Evolutionary conservation across 2,888 invertebrate genomes (phyloP).

Genomic region (Trissolcus brochymenae): DNA sequence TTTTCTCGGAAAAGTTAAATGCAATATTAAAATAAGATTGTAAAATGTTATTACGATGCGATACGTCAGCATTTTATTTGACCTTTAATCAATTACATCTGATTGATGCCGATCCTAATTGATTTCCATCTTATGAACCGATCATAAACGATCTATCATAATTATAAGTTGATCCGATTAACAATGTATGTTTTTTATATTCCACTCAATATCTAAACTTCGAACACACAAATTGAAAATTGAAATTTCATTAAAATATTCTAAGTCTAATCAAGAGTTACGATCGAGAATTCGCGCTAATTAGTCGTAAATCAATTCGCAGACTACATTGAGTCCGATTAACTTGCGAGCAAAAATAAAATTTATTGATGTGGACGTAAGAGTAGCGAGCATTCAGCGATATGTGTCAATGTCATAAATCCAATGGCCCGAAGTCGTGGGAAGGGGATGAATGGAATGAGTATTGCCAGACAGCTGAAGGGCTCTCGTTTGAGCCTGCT

Average conservation of each 20-base stretch:
- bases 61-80: no score
- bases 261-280: slow-evolving; percentile 10
- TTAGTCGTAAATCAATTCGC: slow-evolving; percentile 36
- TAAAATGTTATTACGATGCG: no score
- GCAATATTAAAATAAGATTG: no score
- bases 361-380: slow-evolving; percentile 33
- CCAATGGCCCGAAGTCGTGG: slow-evolving; percentile 48
- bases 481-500: slow-evolving; percentile 36
- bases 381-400: slow-evolving; percentile 19
- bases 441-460: slow-evolving; percentile 58
- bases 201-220: no score
- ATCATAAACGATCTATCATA: slow-evolving; percentile 22
- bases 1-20: no score
- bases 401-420: slow-evolving; percentile 53
- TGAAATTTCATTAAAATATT: slow-evolving; percentile 7
- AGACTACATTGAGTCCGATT: slow-evolving; percentile 1
- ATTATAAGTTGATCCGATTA: slow-evolving; percentile 23
- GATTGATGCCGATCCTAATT: slow-evolving; percentile 9
- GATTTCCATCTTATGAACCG: slow-evolving; percentile 9
- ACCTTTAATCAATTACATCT: neutral
- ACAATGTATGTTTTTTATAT: slow-evolving; percentile 8
- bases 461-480: slow-evolving; percentile 52
- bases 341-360: slow-evolving; percentile 21
- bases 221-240: no score
- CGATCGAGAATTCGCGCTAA: slow-evolving; percentile 13